phyloP scores from a whole-genome alignment of 2,888 invertebrate species.

The Drosophila cognata region DNA sequence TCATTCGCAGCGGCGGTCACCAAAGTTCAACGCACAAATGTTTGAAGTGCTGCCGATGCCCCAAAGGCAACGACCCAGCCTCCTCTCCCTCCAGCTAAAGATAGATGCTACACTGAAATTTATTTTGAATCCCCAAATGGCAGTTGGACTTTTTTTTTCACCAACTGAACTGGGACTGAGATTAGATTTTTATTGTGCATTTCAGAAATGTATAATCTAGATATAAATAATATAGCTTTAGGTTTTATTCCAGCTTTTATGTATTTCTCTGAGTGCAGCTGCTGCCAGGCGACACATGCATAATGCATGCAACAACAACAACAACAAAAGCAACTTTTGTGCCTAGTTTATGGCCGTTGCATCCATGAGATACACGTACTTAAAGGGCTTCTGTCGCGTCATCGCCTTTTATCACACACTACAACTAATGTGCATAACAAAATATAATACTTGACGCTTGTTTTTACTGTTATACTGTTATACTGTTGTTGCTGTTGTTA shows the following conservation, averaged over 20 bases:
- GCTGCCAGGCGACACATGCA: slow-evolving; percentile 43
- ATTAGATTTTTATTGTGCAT: neutral
- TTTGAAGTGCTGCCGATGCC: slow-evolving; percentile 71
- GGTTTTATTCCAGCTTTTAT: neutral
- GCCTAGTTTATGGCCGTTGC: slow-evolving; percentile 67
- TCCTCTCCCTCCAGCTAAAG: slow-evolving; percentile 36
- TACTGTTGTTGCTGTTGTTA: slow-evolving; percentile 2
- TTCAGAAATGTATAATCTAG: neutral
- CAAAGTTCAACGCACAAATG: slow-evolving; percentile 77
- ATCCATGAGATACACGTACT: slow-evolving; percentile 61
- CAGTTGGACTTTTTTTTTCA: neutral
- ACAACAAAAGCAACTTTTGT: slow-evolving; percentile 40
- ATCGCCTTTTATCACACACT: slow-evolving; percentile 49
- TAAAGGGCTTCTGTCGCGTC: slow-evolving; percentile 67
- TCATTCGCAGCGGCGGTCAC: slow-evolving; percentile 61
- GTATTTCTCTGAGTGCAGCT: slow-evolving; percentile 13
- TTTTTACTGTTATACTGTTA: slow-evolving; percentile 27
- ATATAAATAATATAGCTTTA: neutral
- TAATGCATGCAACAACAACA: slow-evolving; percentile 52
- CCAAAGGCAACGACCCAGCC: slow-evolving; percentile 24
- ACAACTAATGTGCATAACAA: slow-evolving; percentile 53
- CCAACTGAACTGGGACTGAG: neutral
- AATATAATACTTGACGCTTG: slow-evolving; percentile 34
- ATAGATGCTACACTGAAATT: slow-evolving; percentile 37
- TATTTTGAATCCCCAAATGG: neutral